Percentiles rank a stretch among this genome's conserved stretches.
Conservation (phyloP, 1,140 invertebrate genomes). For the Euura lappo region DNA sequence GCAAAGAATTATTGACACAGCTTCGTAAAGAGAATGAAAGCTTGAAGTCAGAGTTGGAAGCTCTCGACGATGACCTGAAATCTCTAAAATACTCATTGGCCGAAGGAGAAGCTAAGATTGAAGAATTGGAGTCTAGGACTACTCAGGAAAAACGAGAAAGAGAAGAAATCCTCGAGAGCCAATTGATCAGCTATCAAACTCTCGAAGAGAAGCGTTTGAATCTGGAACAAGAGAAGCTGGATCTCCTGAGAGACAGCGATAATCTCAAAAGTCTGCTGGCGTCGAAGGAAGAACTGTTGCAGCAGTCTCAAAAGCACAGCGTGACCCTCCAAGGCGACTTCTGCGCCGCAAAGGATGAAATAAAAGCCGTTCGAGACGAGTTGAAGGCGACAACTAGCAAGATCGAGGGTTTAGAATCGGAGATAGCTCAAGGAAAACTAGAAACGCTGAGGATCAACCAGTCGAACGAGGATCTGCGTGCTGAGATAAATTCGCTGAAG, state of each 20-base stretch:
- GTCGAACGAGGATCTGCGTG: slow-evolving; percentile 5
- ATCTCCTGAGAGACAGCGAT: background rate
- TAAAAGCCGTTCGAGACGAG: background rate
- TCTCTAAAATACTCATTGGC: slow-evolving; percentile 27
- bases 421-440: background rate
- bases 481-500: slow-evolving; percentile 4
- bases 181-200: slow-evolving; percentile 22
- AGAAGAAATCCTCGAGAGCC: slow-evolving; percentile 28
- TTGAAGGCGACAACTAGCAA: background rate
- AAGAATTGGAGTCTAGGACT: background rate
- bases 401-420: background rate
- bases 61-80: slow-evolving; percentile 27
- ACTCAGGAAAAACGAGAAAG: background rate
- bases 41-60: slow-evolving; percentile 27
- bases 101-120: background rate
- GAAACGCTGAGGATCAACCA: slow-evolving; percentile 3
- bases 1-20: slow-evolving; percentile 22
- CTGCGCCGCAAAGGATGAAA: background rate
- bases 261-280: slow-evolving; percentile 12
- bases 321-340: background rate
- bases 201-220: slow-evolving; percentile 3
- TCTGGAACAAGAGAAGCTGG: slow-evolving; percentile 5
- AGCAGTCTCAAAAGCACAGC: background rate
- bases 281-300: slow-evolving; percentile 8
- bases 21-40: slow-evolving; percentile 12